Evolutionary conservation across 2,113 vertebrate species (phyloP), one percentile per base, ranked within the genome.

Genomic region (Semicossyphus pulcher): DNA sequence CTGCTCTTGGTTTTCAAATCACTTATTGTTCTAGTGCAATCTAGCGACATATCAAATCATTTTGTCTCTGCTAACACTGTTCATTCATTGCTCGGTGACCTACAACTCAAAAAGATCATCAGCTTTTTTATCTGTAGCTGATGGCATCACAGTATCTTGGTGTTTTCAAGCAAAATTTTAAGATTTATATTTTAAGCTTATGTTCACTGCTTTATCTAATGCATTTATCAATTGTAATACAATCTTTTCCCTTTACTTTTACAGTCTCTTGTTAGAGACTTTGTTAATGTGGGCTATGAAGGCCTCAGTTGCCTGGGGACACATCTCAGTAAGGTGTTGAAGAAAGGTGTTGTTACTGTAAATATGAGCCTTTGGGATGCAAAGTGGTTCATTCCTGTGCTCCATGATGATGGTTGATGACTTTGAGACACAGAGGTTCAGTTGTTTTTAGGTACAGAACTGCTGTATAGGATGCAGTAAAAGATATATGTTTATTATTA

Each of bases 361-460:
- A 76, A 56, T 68, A 62, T 5, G 48, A 63, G 60, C 65, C 66
- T 59, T 9, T 61, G 58, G 70, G 78, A 78, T n/a, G 31, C 69
- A 20, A 60, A 31, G 42, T 62, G 66, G 63, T 57, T 82, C 9
- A 11, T 37, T 57, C 54, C 34, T 63, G 45, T 64, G 57, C 0
- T 71, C 72, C 49, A 54, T 61, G 56, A 67, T 71, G 68, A 58
- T 5, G 16, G 26, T n/a, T 39, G 36, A 76, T 42, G 44, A 72
- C 41, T 62, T 12, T 9, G 44, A 56, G 49, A 59, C 48, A n/a
- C 63, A 18, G 64, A 67, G 60, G 32, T 56, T 23, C 36, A 23
- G 36, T 4, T 44, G 48, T 76, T 63, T 73, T 80, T 71, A 16
- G 9, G 52, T 36, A 12, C 52, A 15, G 32, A 70, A 36, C 39